Conservation (phyloP, 2,888 invertebrate species). For the Synanthedon vespiformis region DNA sequence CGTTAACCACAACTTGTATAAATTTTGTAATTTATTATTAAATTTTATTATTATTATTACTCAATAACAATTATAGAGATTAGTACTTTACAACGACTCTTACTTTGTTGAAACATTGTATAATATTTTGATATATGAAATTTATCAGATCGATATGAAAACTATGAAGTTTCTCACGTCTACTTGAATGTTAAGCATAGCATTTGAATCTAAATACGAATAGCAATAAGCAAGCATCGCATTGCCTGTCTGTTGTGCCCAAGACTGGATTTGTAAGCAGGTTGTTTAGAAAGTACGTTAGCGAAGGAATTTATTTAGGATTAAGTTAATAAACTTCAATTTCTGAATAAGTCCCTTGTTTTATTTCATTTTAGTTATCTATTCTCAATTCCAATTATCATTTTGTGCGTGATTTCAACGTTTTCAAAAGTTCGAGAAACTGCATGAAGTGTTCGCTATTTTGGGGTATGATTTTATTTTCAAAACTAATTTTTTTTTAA, state of each 20-base stretch:
- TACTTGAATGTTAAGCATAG: background rate
- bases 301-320: constrained; percentile 53
- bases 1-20: constrained; percentile 16
- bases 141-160: background rate
- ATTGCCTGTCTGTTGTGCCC: constrained; percentile 5
- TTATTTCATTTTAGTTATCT: background rate
- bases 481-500: too few species aligned
- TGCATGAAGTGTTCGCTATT: too few species aligned
- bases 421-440: too few species aligned
- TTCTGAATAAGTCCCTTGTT: constrained; percentile 49
- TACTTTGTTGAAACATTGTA: constrained; percentile 39
- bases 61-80: constrained; percentile 15
- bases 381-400: too few species aligned
- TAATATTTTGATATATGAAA: constrained; percentile 39
- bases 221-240: background rate
- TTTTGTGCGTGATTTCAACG: too few species aligned
- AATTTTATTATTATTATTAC: constrained; percentile 15
- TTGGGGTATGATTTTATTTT: too few species aligned
- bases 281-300: constrained; percentile 54
- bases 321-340: constrained; percentile 49
- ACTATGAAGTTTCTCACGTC: background rate
- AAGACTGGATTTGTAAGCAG: constrained; percentile 51
- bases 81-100: constrained; percentile 48
- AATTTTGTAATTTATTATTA: constrained; percentile 17
- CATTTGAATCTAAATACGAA: background rate